Conservation (phyloP, 2,113 vertebrate species). For the Lycaon pictus region DNA sequence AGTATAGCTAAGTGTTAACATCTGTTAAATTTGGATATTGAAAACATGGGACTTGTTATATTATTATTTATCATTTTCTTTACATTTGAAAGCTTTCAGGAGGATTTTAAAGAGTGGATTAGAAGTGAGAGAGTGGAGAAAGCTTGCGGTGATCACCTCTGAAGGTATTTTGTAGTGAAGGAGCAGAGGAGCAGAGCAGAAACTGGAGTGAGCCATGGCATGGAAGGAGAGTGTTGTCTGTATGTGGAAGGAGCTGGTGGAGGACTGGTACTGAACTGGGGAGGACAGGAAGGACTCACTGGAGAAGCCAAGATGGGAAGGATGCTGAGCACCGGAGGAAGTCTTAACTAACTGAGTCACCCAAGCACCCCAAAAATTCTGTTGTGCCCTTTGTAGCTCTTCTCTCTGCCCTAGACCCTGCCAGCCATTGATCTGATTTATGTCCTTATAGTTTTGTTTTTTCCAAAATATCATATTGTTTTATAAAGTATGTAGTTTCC, state of each 20-base stretch:
- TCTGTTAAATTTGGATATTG: conserved; percentile 38
- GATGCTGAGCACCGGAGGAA: not conserved
- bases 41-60: conserved; percentile 19
- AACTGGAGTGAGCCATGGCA: not conserved
- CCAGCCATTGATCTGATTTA: not conserved
- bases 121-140: not conserved
- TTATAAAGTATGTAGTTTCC: not conserved
- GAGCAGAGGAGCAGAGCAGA: not conserved
- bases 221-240: not conserved
- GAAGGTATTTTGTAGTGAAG: not conserved
- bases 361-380: not conserved
- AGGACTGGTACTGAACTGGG: not conserved
- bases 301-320: not conserved
- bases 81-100: conserved; percentile 40
- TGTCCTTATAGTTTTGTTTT: not conserved
- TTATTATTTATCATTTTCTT: conserved; percentile 57
- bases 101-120: not conserved
- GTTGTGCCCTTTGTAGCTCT: not conserved
- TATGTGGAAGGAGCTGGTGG: not conserved
- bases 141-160: not conserved
- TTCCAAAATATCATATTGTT: not conserved
- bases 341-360: not conserved
- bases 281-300: not conserved
- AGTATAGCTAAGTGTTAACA: conserved; percentile 65
- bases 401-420: not conserved